Conservation (phyloP, 2,797 vertebrate genomes). For the Adrianichthys oophorus region DNA sequence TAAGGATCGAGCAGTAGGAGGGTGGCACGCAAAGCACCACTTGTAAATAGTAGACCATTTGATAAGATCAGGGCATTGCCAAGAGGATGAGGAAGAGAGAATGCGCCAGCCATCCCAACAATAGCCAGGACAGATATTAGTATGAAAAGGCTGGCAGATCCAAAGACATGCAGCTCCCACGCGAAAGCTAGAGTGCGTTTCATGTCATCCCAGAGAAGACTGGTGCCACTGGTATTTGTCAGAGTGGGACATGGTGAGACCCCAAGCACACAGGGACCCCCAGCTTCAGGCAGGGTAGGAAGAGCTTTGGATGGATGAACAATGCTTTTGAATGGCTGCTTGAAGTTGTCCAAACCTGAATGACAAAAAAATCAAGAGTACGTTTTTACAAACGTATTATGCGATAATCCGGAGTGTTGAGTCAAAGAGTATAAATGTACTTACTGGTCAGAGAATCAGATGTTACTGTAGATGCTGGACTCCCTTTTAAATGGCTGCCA, state of each 20-base stretch:
- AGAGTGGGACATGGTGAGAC: constrained; percentile 52
- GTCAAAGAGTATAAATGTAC: constrained; percentile 10
- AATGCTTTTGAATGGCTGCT: constrained; percentile 23
- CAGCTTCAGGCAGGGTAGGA: constrained; percentile 25
- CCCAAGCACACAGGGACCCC: constrained; percentile 52
- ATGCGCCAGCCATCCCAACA: constrained; percentile 66
- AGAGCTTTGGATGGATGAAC: constrained; percentile 36
- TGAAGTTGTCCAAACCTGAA: constrained; percentile 30
- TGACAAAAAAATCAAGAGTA: constrained; percentile 17
- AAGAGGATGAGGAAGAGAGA: constrained; percentile 58
- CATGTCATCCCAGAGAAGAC: constrained; percentile 84
- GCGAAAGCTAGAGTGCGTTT: constrained; percentile 80
- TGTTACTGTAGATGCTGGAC: constrained; percentile 10
- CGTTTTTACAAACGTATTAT: too few relatives aligned
- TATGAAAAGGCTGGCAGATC: constrained; percentile 77
- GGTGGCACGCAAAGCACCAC: constrained; percentile 76
- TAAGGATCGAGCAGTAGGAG: constrained; percentile 88
- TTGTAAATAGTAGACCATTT: constrained; percentile 75
- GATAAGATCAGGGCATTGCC: constrained; percentile 67
- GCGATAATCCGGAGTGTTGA: background rate
- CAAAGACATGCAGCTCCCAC: constrained; percentile 88
- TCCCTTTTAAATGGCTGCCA: constrained; percentile 12
- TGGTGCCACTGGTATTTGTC: constrained; percentile 76
- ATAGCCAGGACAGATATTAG: constrained; percentile 72
- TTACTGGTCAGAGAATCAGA: constrained; percentile 31